A percentile compares a stretch with the other conserved stretches of the same genome.
Evolutionary conservation across 2,797 vertebrate species (phyloP).

Genomic region (Sciaenops ocellatus): DNA sequence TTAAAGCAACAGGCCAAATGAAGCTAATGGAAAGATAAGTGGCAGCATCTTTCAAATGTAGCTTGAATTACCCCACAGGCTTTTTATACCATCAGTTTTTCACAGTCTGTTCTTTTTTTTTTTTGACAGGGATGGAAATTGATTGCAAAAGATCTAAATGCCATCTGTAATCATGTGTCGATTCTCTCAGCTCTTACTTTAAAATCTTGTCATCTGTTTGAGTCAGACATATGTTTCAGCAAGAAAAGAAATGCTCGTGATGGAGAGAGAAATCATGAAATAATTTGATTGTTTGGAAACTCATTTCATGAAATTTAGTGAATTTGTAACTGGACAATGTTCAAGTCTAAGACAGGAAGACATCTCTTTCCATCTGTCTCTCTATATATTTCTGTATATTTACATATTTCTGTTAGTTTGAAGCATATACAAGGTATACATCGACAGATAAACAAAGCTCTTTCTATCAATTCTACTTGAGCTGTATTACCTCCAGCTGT

Average conservation of each 20-base stretch:
- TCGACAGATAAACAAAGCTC: background rate
- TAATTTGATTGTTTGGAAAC: slow-evolving; percentile 21
- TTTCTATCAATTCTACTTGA: background rate
- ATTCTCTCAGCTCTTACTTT: background rate
- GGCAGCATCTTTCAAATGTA: slow-evolving; percentile 13
- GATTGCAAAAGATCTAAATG: slow-evolving; percentile 26
- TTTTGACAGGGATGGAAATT: background rate
- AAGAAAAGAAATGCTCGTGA: background rate
- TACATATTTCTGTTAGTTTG: too few relatives aligned
- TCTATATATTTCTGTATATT: too few relatives aligned
- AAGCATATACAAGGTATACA: background rate
- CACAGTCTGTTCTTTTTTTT: background rate
- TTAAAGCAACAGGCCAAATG: slow-evolving; percentile 4
- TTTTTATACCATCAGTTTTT: background rate
- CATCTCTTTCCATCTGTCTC: too few relatives aligned
- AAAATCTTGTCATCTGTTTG: slow-evolving; percentile 9
- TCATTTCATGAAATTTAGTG: slow-evolving; percentile 7
- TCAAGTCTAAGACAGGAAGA: too few relatives aligned
- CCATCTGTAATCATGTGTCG: slow-evolving; percentile 4
- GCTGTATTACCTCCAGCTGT: background rate
- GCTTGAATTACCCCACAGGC: background rate
- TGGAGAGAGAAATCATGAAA: background rate
- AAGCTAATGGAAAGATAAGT: slow-evolving; percentile 18
- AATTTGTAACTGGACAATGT: background rate
- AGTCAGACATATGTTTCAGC: slow-evolving; percentile 1